Evolutionary conservation across 2,797 vertebrate genomes (phyloP), one percentile per base, ranked within the genome.

Genomic region (Galago senegalensis): DNA sequence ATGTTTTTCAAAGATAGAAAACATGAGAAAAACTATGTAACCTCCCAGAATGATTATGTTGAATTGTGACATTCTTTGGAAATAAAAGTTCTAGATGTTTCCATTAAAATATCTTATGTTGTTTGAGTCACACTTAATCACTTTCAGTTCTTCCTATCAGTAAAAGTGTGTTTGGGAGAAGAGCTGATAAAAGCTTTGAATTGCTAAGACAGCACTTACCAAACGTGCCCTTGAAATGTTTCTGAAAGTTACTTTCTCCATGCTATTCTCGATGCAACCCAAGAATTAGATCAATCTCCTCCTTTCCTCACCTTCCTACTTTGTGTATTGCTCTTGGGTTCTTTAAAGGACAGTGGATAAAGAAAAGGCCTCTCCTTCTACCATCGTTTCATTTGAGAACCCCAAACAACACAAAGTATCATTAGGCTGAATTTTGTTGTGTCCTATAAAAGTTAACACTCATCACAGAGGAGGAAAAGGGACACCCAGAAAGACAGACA

Each of bases 1-100:
- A 29, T n/a, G 29, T 80, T 80, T 67, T 79, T 37, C 29, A 83
- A 89, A 93, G 79, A 87, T 34, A 53, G 10, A 94, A 91, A 96
- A 72, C 13, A 40, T 87, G 43, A 89, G 69, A 73, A 89, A 91
- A 86, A 49, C 3, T 17, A 13, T 37, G 16, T 40, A 70, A 27
- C 14, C 58, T 83, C 87, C 31, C 7, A 40, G 43, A 37, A 56
- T 80, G 12, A 88, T 46, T 84, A 72, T 46, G 83, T 91, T 91
- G 9, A 83, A 92, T 89, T 79, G 25, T 69, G 58, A 90, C 31
- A 82, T n/a, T 75, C 46, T 80, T 81, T 86, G 10, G 89, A 90
- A 87, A 37, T 82, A 31, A 67, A 83, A 37, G 11, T 63, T 89
- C 49, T 77, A 31, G 81, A 21, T 91, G 70, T 25, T 84, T 84